A percentile compares a stretch with the other conserved stretches of the same genome.
Evolutionary conservation across 2,797 vertebrate genomes (phyloP).

Genomic region (Tachyglossus aculeatus): DNA sequence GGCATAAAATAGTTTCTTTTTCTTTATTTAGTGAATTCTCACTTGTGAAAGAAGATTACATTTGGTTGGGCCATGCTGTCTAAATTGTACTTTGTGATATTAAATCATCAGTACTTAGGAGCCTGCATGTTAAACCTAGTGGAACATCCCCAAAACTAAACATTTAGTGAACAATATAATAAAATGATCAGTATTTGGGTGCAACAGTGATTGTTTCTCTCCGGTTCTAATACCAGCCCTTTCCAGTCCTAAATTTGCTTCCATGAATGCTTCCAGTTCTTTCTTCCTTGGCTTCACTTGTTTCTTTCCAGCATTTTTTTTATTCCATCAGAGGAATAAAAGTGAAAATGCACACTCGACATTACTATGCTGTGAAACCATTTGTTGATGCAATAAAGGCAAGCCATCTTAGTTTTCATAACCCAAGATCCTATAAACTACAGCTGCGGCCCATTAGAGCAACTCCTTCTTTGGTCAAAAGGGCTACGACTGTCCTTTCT

Average conservation of each 20-base stretch:
- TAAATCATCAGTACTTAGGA: background rate
- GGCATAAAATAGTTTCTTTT: background rate
- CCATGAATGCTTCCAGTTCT: background rate
- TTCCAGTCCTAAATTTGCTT: background rate
- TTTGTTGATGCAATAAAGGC: background rate
- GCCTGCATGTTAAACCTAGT: rapidly evolving
- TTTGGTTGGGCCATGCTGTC: too few species aligned
- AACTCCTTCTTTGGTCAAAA: background rate
- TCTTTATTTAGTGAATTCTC: background rate
- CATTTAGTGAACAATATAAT: background rate
- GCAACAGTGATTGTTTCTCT: background rate
- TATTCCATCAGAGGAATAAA: background rate
- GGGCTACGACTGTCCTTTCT: background rate
- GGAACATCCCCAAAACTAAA: background rate
- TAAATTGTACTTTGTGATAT: background rate
- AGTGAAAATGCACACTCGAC: background rate
- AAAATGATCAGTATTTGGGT: background rate
- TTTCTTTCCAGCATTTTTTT: background rate
- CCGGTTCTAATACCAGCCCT: background rate
- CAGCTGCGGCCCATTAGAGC: background rate
- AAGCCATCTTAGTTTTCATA: background rate
- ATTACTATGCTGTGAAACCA: background rate
- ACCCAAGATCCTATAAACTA: too few species aligned
- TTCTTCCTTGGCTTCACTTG: background rate
- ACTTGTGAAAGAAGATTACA: background rate